These are phyloP conservation scores for Corythoichthys intestinalis DNA, from an alignment of 2,113 vertebrate species.

Conservation along the genomic window DNA sequence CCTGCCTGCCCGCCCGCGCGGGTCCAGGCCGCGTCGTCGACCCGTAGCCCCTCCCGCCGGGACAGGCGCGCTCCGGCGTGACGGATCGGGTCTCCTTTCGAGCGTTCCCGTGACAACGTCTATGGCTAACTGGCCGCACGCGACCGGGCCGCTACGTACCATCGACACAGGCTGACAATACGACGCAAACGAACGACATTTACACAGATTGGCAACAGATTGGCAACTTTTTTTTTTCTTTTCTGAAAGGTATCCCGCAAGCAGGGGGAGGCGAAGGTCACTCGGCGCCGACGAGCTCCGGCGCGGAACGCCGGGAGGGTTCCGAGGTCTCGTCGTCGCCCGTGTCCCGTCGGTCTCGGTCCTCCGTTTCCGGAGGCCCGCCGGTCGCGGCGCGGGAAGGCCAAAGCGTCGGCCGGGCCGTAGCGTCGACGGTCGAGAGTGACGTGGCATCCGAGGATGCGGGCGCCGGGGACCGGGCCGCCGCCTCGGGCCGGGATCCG, in stretches of 20 bases:
- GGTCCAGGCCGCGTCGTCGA: too few relatives aligned
- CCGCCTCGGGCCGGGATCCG: background rate
- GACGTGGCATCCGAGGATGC: background rate
- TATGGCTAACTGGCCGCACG: slow-evolving; percentile 60
- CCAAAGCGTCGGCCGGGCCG: slow-evolving; percentile 67
- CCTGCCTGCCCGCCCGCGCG: too few relatives aligned
- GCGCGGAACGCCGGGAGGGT: slow-evolving; percentile 71
- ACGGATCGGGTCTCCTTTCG: slow-evolving; percentile 51
- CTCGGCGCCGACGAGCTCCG: slow-evolving; percentile 68
- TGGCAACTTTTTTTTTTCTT: slow-evolving; percentile 82
- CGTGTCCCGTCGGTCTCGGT: slow-evolving; percentile 63
- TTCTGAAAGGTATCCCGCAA: background rate
- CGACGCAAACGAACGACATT: slow-evolving; percentile 84
- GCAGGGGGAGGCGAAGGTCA: slow-evolving; percentile 44
- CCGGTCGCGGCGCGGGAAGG: slow-evolving; percentile 51
- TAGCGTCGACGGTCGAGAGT: slow-evolving; percentile 62
- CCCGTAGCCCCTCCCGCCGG: slow-evolving; percentile 63
- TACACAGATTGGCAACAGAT: slow-evolving; percentile 97
- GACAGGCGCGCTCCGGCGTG: slow-evolving; percentile 99
- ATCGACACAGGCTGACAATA: slow-evolving; percentile 94
- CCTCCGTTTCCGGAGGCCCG: slow-evolving; percentile 60
- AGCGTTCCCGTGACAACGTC: slow-evolving; percentile 66
- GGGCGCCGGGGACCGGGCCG: slow-evolving; percentile 23
- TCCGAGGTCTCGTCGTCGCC: slow-evolving; percentile 76
- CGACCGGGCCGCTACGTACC: slow-evolving; percentile 78